Base-by-base conservation (phyloP, 2,888 invertebrate genomes). In the Aphelenchoides bicaudatus region DNA sequence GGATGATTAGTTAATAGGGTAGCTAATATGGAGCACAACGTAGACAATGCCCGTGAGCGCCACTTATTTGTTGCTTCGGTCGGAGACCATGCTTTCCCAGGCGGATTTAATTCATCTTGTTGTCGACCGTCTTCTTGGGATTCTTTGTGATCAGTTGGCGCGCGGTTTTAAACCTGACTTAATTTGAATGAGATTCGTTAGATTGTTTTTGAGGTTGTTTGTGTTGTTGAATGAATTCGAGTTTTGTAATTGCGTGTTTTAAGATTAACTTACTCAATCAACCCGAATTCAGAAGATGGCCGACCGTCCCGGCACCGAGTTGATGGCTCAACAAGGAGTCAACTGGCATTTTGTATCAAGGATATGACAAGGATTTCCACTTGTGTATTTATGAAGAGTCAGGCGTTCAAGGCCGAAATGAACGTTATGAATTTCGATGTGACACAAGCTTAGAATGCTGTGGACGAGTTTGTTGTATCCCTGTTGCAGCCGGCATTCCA, bases 351-450 rank as follows among this genome's bases (percentile, higher is more conserved):
- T 60, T 67, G 51, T 77, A 77, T 63, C 72, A 78, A 54, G 78
- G 78, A 28, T 75, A 75, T 61, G 59, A 62, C n/a, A 67, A 73
- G 43, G 71, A 70, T 31, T 77, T 77, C 66, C 67, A 65, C 27
- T 66, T 70, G 56, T 77, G 77, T 62, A 64, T 77, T 51, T 78
- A 71, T 59, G 77, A 77, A 52, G 77, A 77, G 50, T 70, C 71
- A 29, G 66, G 65, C 50, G 71, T 77, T 25, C 62, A 68, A 50
- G 77, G 77, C 21, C 66, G 66, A 47, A 77, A 77, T 58, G 77
- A 77, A 63, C 68, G 77, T 61, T 77, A 77, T 66, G 77, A 68
- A 57, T 66, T 66, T 52, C 63, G 76, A 56, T 77, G 77, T 61
- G 71, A 77, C 57, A 58, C 68, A 19, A 62, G 70, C 57, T 62